Percentiles rank a stretch among this genome's conserved stretches.
Conservation (phyloP, 2,888 invertebrate genomes). For the Rhimphoctona megacephalus region DNA sequence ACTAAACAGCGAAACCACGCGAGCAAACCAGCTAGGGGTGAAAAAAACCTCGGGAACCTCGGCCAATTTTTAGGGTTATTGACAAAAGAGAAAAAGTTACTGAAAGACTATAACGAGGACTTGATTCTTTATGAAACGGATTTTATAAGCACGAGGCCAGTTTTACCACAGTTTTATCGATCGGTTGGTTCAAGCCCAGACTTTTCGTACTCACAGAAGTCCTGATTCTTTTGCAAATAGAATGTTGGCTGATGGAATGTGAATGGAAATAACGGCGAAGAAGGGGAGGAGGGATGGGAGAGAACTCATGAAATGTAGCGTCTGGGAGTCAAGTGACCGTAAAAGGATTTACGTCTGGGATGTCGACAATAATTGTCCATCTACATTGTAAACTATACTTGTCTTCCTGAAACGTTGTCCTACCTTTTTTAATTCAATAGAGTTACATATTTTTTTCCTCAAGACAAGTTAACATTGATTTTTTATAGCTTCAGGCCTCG, state of each 20-base stretch:
- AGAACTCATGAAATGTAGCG: slow-evolving; percentile 48
- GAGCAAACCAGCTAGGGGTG: not conserved
- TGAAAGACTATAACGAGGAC: slow-evolving; percentile 41
- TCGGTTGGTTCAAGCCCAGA: slow-evolving; percentile 24
- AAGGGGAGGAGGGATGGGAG: slow-evolving; percentile 3
- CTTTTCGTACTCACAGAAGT: slow-evolving; percentile 36
- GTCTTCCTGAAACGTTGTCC: not conserved
- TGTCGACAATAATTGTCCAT: slow-evolving; percentile 18
- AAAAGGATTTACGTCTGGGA: slow-evolving; percentile 65
- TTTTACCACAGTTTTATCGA: slow-evolving; percentile 35
- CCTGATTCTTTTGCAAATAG: slow-evolving; percentile 59
- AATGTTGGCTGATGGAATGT: slow-evolving; percentile 50
- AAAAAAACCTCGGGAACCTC: slow-evolving; percentile 19
- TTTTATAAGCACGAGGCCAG: slow-evolving; percentile 26
- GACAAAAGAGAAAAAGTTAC: slow-evolving; percentile 21
- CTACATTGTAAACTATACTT: not conserved
- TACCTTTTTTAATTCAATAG: not conserved
- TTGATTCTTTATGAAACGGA: slow-evolving; percentile 40
- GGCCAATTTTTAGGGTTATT: slow-evolving; percentile 5
- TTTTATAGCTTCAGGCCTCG: not conserved
- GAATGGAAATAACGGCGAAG: slow-evolving; percentile 12
- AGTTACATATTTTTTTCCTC: not conserved
- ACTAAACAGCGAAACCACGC: not conserved
- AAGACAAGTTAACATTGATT: not conserved
- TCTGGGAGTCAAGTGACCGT: slow-evolving; percentile 67